A percentile compares a stretch with the other conserved stretches of the same genome.
Evolutionary conservation across 37 sponge, comb jelly and placozoan species (phyloP).

Genomic region (Spongilla lacustris): DNA sequence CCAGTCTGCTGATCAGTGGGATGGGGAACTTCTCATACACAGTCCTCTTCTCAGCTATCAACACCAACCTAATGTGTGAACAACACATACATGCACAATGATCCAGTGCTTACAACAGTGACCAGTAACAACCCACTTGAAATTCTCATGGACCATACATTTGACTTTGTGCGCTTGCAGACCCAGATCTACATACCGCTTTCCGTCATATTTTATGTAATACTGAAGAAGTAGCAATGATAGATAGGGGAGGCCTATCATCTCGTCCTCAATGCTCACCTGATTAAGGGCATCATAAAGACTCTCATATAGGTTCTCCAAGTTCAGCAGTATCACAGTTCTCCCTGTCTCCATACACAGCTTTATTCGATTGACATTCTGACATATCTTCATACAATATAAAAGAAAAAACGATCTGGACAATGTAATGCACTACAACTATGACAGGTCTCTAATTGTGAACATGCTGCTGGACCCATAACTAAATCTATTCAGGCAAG

Average conservation of each 20-base stretch:
- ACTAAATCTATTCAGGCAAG: no score
- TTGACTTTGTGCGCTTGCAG: constrained; percentile 48
- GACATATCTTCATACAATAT: constrained; percentile 27
- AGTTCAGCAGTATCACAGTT: constrained; percentile 49
- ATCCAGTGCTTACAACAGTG: background rate
- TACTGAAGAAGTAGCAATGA: constrained; percentile 20
- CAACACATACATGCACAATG: background rate
- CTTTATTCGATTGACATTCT: constrained; percentile 58
- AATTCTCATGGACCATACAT: constrained; percentile 53
- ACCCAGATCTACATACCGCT: constrained; percentile 64
- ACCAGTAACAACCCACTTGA: constrained; percentile 1
- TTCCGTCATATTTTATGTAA: constrained; percentile 41
- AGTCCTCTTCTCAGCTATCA: constrained; percentile 48
- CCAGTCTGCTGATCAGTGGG: constrained; percentile 74
- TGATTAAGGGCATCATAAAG: constrained; percentile 66
- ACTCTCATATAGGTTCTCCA: constrained; percentile 66
- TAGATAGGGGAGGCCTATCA: no score
- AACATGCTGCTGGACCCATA: no score
- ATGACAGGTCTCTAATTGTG: no score
- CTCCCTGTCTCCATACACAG: constrained; percentile 72
- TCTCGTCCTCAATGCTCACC: background rate
- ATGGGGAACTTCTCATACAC: constrained; percentile 72
- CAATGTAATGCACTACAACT: background rate
- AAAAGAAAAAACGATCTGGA: background rate
- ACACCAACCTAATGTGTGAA: constrained; percentile 16